Percentiles rank a stretch among this genome's conserved stretches.
Conservation (phyloP, 2,888 invertebrate species). For the Mayetiola destructor region DNA sequence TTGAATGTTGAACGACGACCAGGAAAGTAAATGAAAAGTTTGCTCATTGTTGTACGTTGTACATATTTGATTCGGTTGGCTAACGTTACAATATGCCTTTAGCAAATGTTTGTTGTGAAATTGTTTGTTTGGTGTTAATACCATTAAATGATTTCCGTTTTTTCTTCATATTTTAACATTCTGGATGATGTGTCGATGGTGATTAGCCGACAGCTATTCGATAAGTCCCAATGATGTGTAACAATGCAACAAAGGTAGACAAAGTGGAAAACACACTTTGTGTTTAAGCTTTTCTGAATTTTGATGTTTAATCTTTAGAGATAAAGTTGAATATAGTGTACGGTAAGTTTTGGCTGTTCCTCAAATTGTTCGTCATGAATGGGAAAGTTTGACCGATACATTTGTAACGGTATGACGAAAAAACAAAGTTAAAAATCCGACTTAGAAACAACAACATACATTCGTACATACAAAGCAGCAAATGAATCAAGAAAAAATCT, state of each 20-base stretch:
- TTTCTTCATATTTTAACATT: too few species aligned
- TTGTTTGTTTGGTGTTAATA: conserved; percentile 1
- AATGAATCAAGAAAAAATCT: too few species aligned
- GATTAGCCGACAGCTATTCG: background rate
- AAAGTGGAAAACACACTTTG: background rate
- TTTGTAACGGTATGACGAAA: too few species aligned
- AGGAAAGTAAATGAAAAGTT: too few species aligned
- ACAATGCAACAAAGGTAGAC: background rate
- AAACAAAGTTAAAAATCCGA: too few species aligned
- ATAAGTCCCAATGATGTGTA: too few species aligned
- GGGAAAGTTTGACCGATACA: conserved; percentile 6
- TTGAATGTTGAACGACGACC: too few species aligned
- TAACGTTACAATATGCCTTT: background rate
- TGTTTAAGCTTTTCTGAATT: background rate
- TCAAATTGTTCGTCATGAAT: background rate
- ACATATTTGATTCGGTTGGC: background rate
- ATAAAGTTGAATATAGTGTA: background rate
- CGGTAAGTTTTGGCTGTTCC: background rate
- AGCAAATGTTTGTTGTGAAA: background rate
- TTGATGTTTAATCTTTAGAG: too few species aligned
- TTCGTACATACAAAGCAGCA: too few species aligned
- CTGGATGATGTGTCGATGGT: background rate
- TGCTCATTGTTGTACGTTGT: background rate
- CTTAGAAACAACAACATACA: too few species aligned
- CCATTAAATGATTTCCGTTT: conserved; percentile 1